Conservation (phyloP, 2,113 vertebrate species). For the Mastomys coucha region DNA sequence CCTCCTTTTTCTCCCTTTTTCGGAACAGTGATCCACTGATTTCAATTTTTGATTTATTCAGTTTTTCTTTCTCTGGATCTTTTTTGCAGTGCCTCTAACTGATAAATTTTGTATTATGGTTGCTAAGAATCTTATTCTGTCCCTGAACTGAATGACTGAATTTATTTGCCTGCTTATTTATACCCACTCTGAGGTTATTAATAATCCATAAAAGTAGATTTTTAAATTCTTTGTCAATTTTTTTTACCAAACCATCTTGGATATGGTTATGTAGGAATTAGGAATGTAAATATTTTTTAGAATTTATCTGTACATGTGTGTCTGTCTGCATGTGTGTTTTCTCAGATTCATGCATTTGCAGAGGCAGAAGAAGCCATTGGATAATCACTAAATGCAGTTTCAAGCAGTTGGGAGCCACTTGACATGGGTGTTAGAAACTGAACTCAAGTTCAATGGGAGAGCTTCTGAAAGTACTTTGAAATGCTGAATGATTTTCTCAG, state of each 20-base stretch:
- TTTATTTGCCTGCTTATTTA: no score
- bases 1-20: no score
- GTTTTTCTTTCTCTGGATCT: no score
- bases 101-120: neutral
- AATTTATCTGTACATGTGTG: neutral
- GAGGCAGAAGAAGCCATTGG: neutral
- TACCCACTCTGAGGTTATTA: no score
- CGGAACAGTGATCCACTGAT: no score
- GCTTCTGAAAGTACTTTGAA: neutral
- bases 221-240: no score
- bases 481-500: neutral
- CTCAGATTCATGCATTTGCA: neutral
- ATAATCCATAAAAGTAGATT: no score
- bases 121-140: no score
- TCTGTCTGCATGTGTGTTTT: neutral
- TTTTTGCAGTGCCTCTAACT: no score
- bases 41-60: no score
- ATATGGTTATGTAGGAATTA: neutral
- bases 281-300: neutral
- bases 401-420: neutral
- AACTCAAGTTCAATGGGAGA: neutral
- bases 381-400: neutral
- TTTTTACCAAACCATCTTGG: neutral
- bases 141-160: no score
- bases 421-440: neutral